A percentile compares a stretch with the other conserved stretches of the same genome.
These are phyloP conservation scores for Icerya purchasi DNA, from an alignment of 2,888 invertebrate genomes.

Conservation along the genomic window DNA sequence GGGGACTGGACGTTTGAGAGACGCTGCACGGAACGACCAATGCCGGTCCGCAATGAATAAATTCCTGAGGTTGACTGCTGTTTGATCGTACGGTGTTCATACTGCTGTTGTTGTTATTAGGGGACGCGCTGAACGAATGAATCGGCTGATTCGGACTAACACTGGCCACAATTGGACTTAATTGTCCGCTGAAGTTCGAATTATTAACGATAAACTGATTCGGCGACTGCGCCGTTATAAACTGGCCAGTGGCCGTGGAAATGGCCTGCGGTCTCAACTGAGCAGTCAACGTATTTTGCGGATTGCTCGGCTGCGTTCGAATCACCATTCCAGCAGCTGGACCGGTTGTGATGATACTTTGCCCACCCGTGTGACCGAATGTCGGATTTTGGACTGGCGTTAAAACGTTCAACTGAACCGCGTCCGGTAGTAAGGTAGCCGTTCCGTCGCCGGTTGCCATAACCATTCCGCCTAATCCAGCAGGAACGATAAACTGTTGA, in stretches of 20 bases:
- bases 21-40: constrained; percentile 43
- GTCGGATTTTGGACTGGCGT: constrained; percentile 44
- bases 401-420: constrained; percentile 38
- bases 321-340: constrained; percentile 52
- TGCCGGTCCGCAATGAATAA: constrained; percentile 32
- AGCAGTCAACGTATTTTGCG: constrained; percentile 28
- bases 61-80: not conserved
- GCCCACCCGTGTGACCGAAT: constrained; percentile 37
- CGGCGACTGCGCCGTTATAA: constrained; percentile 19
- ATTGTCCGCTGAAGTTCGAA: constrained; percentile 20
- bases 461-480: constrained; percentile 59
- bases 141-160: constrained; percentile 36
- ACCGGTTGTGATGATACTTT: constrained; percentile 41
- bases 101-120: not conserved
- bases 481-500: constrained; percentile 64
- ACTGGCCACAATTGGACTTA: constrained; percentile 51
- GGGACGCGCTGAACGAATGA: constrained; percentile 4
- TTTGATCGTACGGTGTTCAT: not conserved
- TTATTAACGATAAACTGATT: constrained; percentile 20
- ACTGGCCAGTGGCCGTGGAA: constrained; percentile 32
- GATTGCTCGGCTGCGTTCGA: constrained; percentile 38
- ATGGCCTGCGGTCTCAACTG: constrained; percentile 17
- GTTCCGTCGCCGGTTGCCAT: constrained; percentile 53
- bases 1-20: constrained; percentile 20
- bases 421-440: constrained; percentile 48